These are phyloP conservation scores for Catocala fraxini DNA, from an alignment of 2,888 invertebrate species.

Conservation along the genomic window DNA sequence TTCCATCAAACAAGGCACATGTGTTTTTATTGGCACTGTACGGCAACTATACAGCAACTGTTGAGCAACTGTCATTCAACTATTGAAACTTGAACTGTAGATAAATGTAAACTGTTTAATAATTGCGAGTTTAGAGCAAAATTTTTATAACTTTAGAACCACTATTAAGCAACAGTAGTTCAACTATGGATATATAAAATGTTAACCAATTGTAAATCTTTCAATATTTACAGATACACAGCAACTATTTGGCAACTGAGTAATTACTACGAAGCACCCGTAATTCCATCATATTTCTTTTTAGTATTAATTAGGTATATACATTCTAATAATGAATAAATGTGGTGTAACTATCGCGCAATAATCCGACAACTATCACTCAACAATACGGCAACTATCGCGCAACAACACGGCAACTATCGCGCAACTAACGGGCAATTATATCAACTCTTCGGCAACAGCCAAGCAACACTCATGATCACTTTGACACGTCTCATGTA, in stretches of 20 bases:
- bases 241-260: too few species aligned
- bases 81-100: too few species aligned
- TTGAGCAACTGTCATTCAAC: too few species aligned
- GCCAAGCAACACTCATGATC: neutral
- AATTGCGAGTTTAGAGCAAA: too few species aligned
- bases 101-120: too few species aligned
- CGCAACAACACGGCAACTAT: neutral
- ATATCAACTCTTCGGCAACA: neutral
- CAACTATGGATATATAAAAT: neutral
- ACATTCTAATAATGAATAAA: neutral
- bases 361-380: conserved; percentile 4
- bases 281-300: too few species aligned
- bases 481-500: conserved; percentile 33
- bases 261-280: too few species aligned
- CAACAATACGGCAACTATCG: conserved; percentile 3
- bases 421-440: too few species aligned
- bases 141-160: neutral
- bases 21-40: neutral
- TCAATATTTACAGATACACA: neutral
- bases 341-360: neutral
- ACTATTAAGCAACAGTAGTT: neutral
- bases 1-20: neutral
- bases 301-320: too few species aligned
- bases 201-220: neutral
- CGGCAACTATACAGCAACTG: too few species aligned